A percentile compares a stretch with the other conserved stretches of the same genome.
These are phyloP conservation scores for Pygoscelis adeliae DNA, from an alignment of 2,113 vertebrate genomes.

Conservation along the genomic window DNA sequence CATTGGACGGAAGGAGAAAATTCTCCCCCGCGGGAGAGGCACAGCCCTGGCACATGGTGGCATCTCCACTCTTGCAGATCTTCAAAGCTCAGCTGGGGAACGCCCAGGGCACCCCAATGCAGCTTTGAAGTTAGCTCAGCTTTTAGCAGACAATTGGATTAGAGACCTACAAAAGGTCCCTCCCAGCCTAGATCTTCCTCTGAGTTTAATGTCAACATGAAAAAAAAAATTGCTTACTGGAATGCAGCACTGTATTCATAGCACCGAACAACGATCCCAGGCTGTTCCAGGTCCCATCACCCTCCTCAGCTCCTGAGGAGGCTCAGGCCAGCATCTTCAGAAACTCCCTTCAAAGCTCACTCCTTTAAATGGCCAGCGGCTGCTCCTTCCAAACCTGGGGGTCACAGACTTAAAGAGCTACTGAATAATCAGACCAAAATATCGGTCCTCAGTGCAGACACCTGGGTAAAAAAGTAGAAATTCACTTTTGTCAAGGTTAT, in stretches of 20 bases:
- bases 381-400: background rate
- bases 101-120: background rate
- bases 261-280: background rate
- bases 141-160: background rate
- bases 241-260: fast-evolving
- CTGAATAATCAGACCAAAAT: background rate
- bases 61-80: background rate
- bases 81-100: background rate
- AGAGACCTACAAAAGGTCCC: background rate
- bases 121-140: background rate
- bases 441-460: background rate
- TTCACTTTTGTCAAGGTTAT: constrained; percentile 35
- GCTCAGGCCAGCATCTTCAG: background rate
- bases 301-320: background rate
- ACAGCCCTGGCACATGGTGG: background rate
- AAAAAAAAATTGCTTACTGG: background rate
- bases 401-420: background rate
- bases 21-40: background rate
- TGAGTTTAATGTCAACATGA: background rate
- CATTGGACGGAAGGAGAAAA: background rate
- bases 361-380: background rate
- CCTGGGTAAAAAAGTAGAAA: background rate
- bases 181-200: background rate
- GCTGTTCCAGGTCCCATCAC: background rate
- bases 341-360: background rate